Conservation (phyloP, 92 coral and sea anemone species). For the Zoanthus sansibaricus region DNA sequence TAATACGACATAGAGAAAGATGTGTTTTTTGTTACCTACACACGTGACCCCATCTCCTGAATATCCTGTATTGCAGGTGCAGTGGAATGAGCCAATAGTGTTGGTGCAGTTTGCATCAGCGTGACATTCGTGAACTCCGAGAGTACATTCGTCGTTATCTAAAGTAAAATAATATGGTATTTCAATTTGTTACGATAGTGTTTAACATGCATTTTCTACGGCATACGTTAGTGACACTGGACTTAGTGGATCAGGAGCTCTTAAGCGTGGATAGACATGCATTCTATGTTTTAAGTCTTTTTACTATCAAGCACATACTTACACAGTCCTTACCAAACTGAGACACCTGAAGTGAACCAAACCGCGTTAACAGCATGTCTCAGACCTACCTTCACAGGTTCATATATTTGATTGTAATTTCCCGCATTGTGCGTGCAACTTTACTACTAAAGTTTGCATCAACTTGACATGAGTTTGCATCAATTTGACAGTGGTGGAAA, state of each 20-base stretch:
- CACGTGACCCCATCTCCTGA: constrained; percentile 71
- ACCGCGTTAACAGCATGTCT: not conserved
- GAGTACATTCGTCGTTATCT: constrained; percentile 74
- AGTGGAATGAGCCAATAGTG: constrained; percentile 68
- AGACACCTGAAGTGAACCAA: constrained; percentile 13
- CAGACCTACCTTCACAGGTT: constrained; percentile 48
- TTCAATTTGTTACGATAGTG: constrained; percentile 34
- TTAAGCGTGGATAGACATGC: constrained; percentile 5
- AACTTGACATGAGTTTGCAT: constrained; percentile 48
- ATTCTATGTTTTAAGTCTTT: not conserved
- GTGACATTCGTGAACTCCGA: constrained; percentile 70
- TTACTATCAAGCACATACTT: constrained; percentile 9
- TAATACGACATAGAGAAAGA: too few species aligned
- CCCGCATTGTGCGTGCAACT: constrained; percentile 48
- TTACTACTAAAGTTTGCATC: constrained; percentile 49
- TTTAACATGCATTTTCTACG: not conserved
- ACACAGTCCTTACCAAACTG: constrained; percentile 18
- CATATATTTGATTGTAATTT: constrained; percentile 34
- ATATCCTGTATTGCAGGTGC: constrained; percentile 72
- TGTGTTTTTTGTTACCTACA: constrained; percentile 26
- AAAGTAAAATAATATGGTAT: constrained; percentile 20
- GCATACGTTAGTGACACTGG: not conserved
- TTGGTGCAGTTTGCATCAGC: constrained; percentile 66
- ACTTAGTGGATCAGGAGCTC: constrained; percentile 36
- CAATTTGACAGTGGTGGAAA: constrained; percentile 26